Base-by-base conservation (phyloP, 2,888 invertebrate species). In the Creontiades dilutus region DNA sequence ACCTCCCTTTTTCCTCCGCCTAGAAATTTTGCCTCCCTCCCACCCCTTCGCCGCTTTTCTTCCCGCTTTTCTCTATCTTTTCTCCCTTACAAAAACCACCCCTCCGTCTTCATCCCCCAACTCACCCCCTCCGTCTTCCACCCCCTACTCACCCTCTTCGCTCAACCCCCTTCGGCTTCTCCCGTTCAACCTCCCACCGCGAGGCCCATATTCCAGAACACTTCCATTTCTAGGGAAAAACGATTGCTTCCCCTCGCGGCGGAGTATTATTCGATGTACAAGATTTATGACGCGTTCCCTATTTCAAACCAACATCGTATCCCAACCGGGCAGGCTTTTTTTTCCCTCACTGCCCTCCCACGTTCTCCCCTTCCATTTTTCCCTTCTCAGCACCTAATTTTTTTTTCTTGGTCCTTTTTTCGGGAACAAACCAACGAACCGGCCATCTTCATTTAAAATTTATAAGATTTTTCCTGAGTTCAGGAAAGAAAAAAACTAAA, bases 21-120 rank as follows among this genome's bases (percentile, higher is more conserved):
- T 80, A 12, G 13, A 80, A 23, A 46, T 82, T 37, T 27, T 12
- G 16, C 82, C 82, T 47, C 47, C 12, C 52, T 23, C n/a, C 48
- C 47, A 48, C 28, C 75, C 16, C 16, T 12, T 47, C 23, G 4
- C 11, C n/a, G 5, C 57, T 57, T 57, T 57, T 57, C 57, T 16
- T 12, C 80, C 11, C n/a, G 5, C 57, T 57, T 57, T 57, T 57
- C 57, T 57, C 57, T 57, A 57, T 57, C 57, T 57, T 57, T 57
- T n/a, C n/a, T 57, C 76, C 76, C 28, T 76, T 76, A 76, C 28
- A 76, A 76, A 76, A 37, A 37, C 37, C 76, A 28, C 76, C 76
- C 19, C 76, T 16, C 3, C 76, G 28, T 37, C 57, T 57, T n/a
- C 57, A 57, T n/a, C n/a, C 11, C 57, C 13, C n/a, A 16, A 0